Evolutionary conservation across 2,888 invertebrate species (phyloP).

Genomic region (Rhamphomyia laevipes): DNA sequence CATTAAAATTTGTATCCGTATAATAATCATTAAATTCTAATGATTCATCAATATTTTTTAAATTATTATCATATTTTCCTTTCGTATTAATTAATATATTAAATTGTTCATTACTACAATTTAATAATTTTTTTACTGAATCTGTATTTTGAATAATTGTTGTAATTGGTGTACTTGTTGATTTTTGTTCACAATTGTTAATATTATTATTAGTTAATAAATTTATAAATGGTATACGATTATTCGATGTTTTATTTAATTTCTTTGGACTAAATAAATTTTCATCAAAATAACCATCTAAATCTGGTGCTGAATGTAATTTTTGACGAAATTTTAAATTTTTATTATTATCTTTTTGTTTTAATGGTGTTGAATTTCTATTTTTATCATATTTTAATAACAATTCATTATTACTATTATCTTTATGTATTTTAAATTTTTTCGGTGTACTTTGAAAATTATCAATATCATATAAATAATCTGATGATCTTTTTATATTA

Average conservation of each 20-base stretch:
- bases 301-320: slow-evolving; percentile 11
- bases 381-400: neutral
- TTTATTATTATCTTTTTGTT: neutral
- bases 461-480: slow-evolving; percentile 1
- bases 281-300: slow-evolving; percentile 7
- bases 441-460: slow-evolving; percentile 13
- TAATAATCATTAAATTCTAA: neutral
- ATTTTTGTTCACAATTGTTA: too few relatives aligned
- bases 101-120: neutral
- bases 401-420: too few relatives aligned
- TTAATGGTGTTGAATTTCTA: neutral
- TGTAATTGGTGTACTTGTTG: neutral
- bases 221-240: neutral
- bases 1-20: neutral
- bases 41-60: neutral
- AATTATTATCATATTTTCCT: neutral
- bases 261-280: slow-evolving; percentile 4
- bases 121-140: neutral
- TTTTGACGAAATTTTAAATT: slow-evolving; percentile 7
- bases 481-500: neutral
- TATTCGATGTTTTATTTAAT: neutral
- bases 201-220: neutral
- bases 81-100: neutral
- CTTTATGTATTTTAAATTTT: neutral
- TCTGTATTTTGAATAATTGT: neutral